These are phyloP conservation scores for Ericerus pela DNA, from an alignment of 1,140 invertebrate genomes.

Conservation along the genomic window DNA sequence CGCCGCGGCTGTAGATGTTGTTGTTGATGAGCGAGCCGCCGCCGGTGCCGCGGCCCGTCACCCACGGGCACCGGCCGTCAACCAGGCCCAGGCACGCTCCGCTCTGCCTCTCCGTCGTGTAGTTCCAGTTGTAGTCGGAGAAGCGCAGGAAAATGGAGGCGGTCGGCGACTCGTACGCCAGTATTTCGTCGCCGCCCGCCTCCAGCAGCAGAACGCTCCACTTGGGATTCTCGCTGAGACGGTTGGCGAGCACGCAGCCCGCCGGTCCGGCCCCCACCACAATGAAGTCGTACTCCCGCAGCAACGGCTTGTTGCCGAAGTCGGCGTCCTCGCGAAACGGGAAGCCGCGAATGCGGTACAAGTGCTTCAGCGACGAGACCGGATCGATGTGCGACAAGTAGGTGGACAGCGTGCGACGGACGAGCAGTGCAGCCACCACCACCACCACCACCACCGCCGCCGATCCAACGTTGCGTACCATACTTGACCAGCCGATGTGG, in stretches of 20 bases:
- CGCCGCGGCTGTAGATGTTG: slow-evolving; percentile 73
- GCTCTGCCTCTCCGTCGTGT: slow-evolving; percentile 34
- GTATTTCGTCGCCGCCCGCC: slow-evolving; percentile 48
- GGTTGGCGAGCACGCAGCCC: slow-evolving; percentile 38
- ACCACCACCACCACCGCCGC: too few relatives aligned
- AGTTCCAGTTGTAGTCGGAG: slow-evolving; percentile 50
- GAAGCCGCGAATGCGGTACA: slow-evolving; percentile 6
- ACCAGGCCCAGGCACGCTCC: slow-evolving; percentile 38
- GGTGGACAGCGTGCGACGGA: neutral
- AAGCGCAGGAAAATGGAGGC: slow-evolving; percentile 33
- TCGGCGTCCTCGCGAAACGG: slow-evolving; percentile 19
- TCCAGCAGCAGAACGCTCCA: slow-evolving; percentile 39
- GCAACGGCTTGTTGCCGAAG: slow-evolving; percentile 19
- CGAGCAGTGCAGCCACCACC: neutral
- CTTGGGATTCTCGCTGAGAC: slow-evolving; percentile 35
- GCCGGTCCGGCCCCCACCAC: slow-evolving; percentile 25
- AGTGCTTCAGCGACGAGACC: neutral
- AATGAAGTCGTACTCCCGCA: slow-evolving; percentile 23
- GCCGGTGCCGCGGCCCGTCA: slow-evolving; percentile 47
- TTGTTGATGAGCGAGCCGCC: slow-evolving; percentile 67
- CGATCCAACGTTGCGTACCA: too few relatives aligned
- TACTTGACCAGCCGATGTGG: too few relatives aligned
- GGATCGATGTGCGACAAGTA: neutral
- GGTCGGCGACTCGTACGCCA: slow-evolving; percentile 13
- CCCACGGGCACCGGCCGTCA: slow-evolving; percentile 40